Evolutionary conservation across 2,888 invertebrate species (phyloP), one percentile per base, ranked within the genome.

Genomic region (Apamea monoglypha): DNA sequence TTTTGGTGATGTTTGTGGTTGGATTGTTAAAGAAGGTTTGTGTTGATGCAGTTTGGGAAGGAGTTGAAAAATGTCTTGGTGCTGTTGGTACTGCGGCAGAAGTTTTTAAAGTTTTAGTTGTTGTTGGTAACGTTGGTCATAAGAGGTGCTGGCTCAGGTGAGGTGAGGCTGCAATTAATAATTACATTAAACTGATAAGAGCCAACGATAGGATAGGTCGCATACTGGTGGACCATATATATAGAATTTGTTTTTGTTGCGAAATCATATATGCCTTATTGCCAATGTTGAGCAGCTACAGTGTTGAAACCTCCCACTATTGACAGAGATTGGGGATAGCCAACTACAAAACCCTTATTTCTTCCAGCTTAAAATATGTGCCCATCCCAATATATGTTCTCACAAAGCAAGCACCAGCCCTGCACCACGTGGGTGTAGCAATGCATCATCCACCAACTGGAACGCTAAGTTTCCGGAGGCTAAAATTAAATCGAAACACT

Each of bases 391-490:
- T 63, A 36, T 74, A 21, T 14, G 21, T 25, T 36, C 5, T n/a
- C 6, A 67, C 29, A 56, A 67, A 68, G 12, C 18, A 53, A 75
- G 76, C 59, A 76, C 12, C 85, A 87, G 67, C 89, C 83, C 86
- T 89, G 88, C 76, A 25, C 1, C 8, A 72, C 68, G 68, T 76
- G 56, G 76, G 76, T 76, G 63, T 67, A 77, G 87, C 77, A 80
- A 88, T 88, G 88, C 90, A 89, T 90, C 91, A 87, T 90, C 90
- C 90, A 87, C 18, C 64, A 92, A 93, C 90, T 89, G 88, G 90
- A 88, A 88, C 87, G 89, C 86, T 83, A 82, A 74, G 88, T 91
- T 92, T 93, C 93, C 94, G 92, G 90, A 90, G 89, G 88, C 88
- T 92, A 92, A 91, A 91, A 84, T 87, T 90, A 89, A 88, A 87